These are phyloP conservation scores for Chlorops oryzae DNA, from an alignment of 1,140 invertebrate genomes.

Conservation along the genomic window DNA sequence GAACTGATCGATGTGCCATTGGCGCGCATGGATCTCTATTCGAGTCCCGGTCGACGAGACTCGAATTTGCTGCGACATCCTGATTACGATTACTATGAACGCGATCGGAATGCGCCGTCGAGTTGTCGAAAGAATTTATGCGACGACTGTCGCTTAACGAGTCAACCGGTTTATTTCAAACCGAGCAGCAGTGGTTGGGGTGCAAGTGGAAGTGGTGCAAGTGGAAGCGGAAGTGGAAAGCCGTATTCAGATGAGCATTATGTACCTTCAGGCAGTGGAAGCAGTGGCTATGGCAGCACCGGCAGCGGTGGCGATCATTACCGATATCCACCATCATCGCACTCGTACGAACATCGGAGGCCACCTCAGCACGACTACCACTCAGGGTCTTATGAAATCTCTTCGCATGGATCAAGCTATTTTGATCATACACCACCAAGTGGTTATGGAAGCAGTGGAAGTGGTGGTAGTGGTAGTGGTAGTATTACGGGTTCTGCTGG, in stretches of 20 bases:
- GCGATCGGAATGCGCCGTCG: slow-evolving; percentile 55
- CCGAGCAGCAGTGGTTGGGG: slow-evolving; percentile 24
- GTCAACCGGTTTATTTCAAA: slow-evolving; percentile 34
- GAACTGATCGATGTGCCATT: slow-evolving; percentile 65
- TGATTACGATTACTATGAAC: slow-evolving; percentile 70
- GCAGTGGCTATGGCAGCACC: slow-evolving; percentile 18
- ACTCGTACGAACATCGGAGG: slow-evolving; percentile 14
- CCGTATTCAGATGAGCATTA: slow-evolving; percentile 13
- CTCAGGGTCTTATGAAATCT: slow-evolving; percentile 31
- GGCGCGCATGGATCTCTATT: slow-evolving; percentile 56
- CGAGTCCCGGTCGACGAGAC: slow-evolving; percentile 37
- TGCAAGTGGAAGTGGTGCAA: neutral
- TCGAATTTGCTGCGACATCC: slow-evolving; percentile 53
- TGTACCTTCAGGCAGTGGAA: slow-evolving; percentile 8
- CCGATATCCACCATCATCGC: slow-evolving; percentile 12
- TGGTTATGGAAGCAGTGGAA: slow-evolving; percentile 23
- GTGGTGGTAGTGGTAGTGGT: slow-evolving; percentile 4
- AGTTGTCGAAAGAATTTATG: slow-evolving; percentile 45
- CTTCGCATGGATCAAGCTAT: slow-evolving; percentile 36
- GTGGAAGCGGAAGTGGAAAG: slow-evolving; percentile 11
- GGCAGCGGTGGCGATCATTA: slow-evolving; percentile 11
- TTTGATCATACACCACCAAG: slow-evolving; percentile 38
- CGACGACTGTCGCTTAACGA: slow-evolving; percentile 30
- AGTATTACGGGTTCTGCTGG: slow-evolving; percentile 27
- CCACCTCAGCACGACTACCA: slow-evolving; percentile 9